Conservation (phyloP, 2,113 vertebrate genomes). For the Nematolebias whitei region DNA sequence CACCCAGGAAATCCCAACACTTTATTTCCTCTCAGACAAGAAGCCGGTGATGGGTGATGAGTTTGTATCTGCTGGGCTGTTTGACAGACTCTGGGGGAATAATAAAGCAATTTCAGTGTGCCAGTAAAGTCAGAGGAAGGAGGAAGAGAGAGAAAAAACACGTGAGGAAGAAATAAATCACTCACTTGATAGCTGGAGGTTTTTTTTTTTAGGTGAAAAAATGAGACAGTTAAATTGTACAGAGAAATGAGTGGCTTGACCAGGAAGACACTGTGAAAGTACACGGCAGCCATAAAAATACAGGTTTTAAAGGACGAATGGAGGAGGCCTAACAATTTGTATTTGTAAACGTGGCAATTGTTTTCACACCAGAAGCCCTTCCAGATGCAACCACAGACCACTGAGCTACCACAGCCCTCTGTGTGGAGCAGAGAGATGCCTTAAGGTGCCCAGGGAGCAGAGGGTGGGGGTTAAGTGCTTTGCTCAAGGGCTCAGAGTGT, state of each 20-base stretch:
- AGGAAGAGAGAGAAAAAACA: constrained; percentile 48
- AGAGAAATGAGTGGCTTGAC: constrained; percentile 56
- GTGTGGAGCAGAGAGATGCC: no score
- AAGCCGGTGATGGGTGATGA: constrained; percentile 76
- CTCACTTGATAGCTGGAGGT: constrained; percentile 43
- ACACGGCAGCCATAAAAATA: constrained; percentile 23
- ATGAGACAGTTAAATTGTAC: constrained; percentile 66
- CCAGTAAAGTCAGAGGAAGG: constrained; percentile 58
- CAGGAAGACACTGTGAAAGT: constrained; percentile 28
- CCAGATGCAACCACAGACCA: no score
- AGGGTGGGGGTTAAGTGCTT: no score
- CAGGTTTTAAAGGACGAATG: constrained; percentile 16
- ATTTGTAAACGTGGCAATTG: constrained; percentile 15
- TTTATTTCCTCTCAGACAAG: constrained; percentile 79
- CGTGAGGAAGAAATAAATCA: constrained; percentile 72
- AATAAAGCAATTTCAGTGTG: constrained; percentile 80
- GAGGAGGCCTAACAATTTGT: not conserved
- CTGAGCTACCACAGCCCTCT: no score
- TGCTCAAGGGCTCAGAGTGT: no score
- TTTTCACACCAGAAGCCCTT: no score
- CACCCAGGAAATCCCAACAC: constrained; percentile 75
- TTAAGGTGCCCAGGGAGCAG: no score
- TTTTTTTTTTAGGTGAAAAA: constrained; percentile 53
- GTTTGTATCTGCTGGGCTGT: constrained; percentile 73
- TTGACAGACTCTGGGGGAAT: constrained; percentile 76